These are phyloP conservation scores for Sparidentex hasta DNA, from an alignment of 2,797 vertebrate genomes.

Conservation along the genomic window DNA sequence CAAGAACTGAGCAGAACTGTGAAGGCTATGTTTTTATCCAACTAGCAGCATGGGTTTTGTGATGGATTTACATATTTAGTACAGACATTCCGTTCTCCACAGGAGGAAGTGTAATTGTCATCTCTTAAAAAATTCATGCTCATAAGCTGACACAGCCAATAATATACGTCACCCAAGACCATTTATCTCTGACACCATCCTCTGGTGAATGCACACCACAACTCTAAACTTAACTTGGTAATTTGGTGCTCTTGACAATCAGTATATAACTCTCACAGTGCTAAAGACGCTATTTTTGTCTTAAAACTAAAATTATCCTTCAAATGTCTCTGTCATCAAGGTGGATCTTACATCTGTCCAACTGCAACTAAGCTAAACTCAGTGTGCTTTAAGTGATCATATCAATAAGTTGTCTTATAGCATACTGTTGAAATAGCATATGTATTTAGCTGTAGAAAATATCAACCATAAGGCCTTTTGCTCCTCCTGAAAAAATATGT, in stretches of 20 bases:
- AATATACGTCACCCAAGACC: neutral
- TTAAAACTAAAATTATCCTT: neutral
- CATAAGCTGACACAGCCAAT: neutral
- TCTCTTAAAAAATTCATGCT: neutral
- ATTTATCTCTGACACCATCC: neutral
- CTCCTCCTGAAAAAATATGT: neutral
- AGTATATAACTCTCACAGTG: neutral
- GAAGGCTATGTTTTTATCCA: constrained; percentile 3
- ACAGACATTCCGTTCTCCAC: neutral
- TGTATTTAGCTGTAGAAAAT: neutral
- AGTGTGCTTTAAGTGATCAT: neutral
- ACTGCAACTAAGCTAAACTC: neutral
- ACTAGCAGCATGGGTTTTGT: neutral
- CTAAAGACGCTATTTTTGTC: neutral
- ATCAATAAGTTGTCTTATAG: too few species aligned
- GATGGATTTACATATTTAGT: neutral
- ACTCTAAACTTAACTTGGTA: neutral
- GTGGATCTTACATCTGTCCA: neutral
- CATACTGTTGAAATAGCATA: too few species aligned
- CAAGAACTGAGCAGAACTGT: constrained; percentile 5
- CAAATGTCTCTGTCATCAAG: neutral
- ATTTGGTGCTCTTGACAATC: neutral
- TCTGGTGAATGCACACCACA: neutral
- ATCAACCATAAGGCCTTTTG: neutral
- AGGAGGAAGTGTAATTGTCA: neutral